Base-by-base conservation (phyloP, 2,888 invertebrate genomes). In the Drosophila pseudotakahashii region DNA sequence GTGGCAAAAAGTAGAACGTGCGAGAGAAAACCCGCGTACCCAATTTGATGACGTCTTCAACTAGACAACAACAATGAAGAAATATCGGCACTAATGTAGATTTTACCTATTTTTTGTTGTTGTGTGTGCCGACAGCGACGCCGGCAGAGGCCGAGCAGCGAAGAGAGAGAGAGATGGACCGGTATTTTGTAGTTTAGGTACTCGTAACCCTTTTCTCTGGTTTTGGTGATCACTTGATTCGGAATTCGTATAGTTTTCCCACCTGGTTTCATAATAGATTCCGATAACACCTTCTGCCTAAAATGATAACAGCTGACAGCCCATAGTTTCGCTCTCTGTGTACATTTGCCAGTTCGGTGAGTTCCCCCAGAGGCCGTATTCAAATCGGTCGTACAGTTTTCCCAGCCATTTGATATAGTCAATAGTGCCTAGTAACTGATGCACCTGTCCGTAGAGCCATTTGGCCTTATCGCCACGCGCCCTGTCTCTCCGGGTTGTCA, bases 41-140 rank as follows among this genome's bases (percentile, higher is more conserved):
- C 54, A 77, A 64, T 76, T 77, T 86, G 82, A 88, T 88, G 88
- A 82, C 82, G 88, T 88, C 83, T 85, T 77, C 86, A 85, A 57
- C 73, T 61, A 77, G 72, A 67, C 60, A 74, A 69, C 48, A 61
- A 75, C 75, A 80, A 68, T 70, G 53, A 36, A 63, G 53, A 59
- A 70, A 71, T 75, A 76, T 26, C 55, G 69, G 74, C 52, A 58
- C 63, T 68, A 69, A 51, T 45, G 51, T 73, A 52, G 73, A 45
- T 48, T 53, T 53, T 59, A 52, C 30, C 51, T 44, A n/a, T 53
- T 45, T 36, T 52, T 34, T 61, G n/a, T 36, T 39, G 30, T 3
- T 34, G 48, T 48, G 16, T 13, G 16, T 68, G 41, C 61, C 37
- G 45, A 10, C 68, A 58, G 45, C 26, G 14, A 39, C 64, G 64